phyloP scores from a whole-genome alignment of 2,113 vertebrate species.

The Vulpes ferrilata region DNA sequence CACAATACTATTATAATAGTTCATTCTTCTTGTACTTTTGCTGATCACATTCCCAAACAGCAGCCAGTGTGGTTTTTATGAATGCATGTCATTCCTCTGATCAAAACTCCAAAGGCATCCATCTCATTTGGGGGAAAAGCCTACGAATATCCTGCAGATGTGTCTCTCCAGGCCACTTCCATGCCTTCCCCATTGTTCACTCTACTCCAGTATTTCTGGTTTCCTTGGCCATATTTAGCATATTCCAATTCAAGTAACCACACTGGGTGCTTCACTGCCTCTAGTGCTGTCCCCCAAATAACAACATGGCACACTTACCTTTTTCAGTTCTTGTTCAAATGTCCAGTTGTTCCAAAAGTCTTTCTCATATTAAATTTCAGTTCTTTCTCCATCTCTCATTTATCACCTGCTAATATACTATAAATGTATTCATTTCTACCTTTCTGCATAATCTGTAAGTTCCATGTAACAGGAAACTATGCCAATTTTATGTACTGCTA shows the following conservation, averaged over 20 bases:
- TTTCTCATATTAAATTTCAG: not conserved
- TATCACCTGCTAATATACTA: not conserved
- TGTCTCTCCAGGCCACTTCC: not conserved
- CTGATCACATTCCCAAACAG: not conserved
- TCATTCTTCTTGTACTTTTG: not conserved
- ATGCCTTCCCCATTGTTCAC: not conserved
- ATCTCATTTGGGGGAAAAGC: not conserved
- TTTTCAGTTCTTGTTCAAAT: not conserved
- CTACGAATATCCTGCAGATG: not conserved
- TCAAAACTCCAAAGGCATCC: not conserved
- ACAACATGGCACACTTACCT: not conserved
- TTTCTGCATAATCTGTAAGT: not conserved
- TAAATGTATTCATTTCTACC: not conserved
- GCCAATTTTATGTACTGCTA: not conserved
- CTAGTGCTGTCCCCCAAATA: not conserved
- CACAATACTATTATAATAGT: not conserved
- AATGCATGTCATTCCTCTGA: not conserved
- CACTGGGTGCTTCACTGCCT: not conserved
- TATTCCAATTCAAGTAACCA: not conserved
- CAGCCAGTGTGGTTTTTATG: not conserved
- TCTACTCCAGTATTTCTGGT: not conserved
- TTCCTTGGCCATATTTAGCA: not conserved
- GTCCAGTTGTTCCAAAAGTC: not conserved
- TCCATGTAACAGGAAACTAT: not conserved
- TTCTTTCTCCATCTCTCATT: not conserved